Conservation (phyloP, 2,888 invertebrate species). For the Agriotes lineatus region DNA sequence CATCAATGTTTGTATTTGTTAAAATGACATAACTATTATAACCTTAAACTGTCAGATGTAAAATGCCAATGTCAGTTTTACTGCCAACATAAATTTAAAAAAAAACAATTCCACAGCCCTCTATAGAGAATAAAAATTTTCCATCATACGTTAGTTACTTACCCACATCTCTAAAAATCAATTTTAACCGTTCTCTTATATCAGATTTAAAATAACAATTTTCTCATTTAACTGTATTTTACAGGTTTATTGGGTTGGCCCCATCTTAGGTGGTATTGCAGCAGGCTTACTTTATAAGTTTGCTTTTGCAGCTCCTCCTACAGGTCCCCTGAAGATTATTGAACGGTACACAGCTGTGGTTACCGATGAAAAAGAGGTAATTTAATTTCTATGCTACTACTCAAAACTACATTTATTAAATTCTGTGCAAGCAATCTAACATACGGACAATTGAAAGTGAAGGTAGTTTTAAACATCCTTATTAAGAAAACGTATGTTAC, state of each 20-base stretch:
- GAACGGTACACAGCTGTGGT: slow-evolving; percentile 71
- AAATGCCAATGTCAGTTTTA: too few species aligned
- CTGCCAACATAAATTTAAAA: too few species aligned
- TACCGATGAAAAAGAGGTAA: slow-evolving; percentile 79
- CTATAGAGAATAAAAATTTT: too few species aligned
- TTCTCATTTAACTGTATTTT: not conserved
- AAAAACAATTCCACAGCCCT: too few species aligned
- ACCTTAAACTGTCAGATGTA: too few species aligned
- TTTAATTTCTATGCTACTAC: slow-evolving; percentile 7
- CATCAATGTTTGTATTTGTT: too few species aligned
- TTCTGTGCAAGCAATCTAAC: slow-evolving; percentile 38
- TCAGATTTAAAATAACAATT: not conserved
- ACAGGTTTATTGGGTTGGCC: slow-evolving; percentile 89
- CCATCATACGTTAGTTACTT: too few species aligned
- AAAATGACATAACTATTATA: too few species aligned
- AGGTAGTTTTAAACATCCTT: slow-evolving; percentile 29
- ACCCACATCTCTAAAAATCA: too few species aligned
- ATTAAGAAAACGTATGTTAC: too few species aligned
- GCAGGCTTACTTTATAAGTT: slow-evolving; percentile 83
- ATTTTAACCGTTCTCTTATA: not conserved
- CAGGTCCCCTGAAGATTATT: slow-evolving; percentile 63
- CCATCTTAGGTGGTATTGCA: slow-evolving; percentile 82
- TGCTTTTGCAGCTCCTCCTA: slow-evolving; percentile 69
- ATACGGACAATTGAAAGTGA: slow-evolving; percentile 38
- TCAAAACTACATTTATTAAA: not conserved